Evolutionary conservation across 2,113 vertebrate genomes (phyloP).

Genomic region (Pluvianellus socialis): DNA sequence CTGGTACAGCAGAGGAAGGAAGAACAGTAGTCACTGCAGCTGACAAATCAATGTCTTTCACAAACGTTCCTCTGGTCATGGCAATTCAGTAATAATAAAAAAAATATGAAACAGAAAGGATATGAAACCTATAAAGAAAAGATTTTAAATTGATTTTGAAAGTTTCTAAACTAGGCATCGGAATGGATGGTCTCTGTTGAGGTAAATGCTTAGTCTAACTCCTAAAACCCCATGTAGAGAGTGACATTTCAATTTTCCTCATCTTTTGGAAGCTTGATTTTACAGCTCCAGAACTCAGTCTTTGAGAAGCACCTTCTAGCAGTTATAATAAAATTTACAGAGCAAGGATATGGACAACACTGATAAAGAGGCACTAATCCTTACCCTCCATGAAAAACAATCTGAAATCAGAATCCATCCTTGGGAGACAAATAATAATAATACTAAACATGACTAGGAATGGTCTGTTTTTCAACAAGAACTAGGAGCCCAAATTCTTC

Average conservation of each 20-base stretch:
- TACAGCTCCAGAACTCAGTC: constrained; percentile 44
- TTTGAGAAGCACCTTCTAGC: constrained; percentile 52
- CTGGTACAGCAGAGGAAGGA: background rate
- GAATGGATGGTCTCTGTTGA: constrained; percentile 20
- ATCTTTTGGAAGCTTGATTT: constrained; percentile 55
- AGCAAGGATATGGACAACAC: constrained; percentile 22
- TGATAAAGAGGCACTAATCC: constrained; percentile 55
- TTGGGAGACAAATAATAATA: background rate
- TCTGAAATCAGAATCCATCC: constrained; percentile 28
- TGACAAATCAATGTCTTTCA: background rate
- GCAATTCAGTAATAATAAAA: background rate
- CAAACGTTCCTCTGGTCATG: background rate
- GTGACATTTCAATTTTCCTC: constrained; percentile 66
- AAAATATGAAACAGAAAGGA: background rate
- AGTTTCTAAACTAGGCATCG: constrained; percentile 52
- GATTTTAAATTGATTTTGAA: constrained; percentile 53
- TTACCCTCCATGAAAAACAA: constrained; percentile 41
- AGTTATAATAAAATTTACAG: constrained; percentile 29
- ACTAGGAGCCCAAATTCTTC: constrained; percentile 13
- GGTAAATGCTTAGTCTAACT: constrained; percentile 39
- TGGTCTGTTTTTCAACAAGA: constrained; percentile 46
- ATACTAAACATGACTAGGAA: background rate
- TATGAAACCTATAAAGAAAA: constrained; percentile 44
- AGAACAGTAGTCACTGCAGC: background rate
- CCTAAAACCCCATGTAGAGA: constrained; percentile 35